Conservation (phyloP, 2,113 vertebrate genomes). For the Otus sunia region DNA sequence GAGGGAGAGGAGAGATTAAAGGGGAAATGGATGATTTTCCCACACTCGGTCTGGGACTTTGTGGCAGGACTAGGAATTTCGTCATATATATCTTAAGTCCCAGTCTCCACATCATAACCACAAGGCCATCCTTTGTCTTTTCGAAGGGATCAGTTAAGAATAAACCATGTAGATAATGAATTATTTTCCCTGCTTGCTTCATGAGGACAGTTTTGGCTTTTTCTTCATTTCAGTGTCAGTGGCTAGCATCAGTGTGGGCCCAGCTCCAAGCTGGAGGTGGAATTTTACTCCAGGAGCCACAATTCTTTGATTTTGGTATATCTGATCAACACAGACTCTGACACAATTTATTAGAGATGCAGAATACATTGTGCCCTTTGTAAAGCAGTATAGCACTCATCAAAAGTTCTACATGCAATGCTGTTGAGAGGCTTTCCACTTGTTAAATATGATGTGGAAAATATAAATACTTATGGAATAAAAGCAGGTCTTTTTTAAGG, state of each 20-base stretch:
- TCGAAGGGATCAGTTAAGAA: constrained; percentile 3
- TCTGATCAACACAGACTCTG: not conserved
- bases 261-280: not conserved
- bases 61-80: not conserved
- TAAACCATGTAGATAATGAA: not conserved
- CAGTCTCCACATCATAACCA: not conserved
- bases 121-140: constrained; percentile 7
- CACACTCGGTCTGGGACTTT: constrained; percentile 3
- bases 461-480: not conserved
- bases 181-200: not conserved
- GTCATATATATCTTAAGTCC: not conserved
- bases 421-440: not conserved
- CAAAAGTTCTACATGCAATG: not conserved
- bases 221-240: not conserved
- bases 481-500: not conserved
- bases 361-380: not conserved
- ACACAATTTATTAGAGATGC: not conserved
- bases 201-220: not conserved
- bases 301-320: not conserved
- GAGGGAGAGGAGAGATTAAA: not conserved
- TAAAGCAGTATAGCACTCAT: not conserved
- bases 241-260: not conserved
- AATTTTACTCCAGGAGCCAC: not conserved
- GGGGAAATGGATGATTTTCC: constrained; percentile 20
- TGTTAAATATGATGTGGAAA: not conserved